Evolutionary conservation across 1,140 invertebrate species (phyloP).

Genomic region (Sminthurinus signatus): DNA sequence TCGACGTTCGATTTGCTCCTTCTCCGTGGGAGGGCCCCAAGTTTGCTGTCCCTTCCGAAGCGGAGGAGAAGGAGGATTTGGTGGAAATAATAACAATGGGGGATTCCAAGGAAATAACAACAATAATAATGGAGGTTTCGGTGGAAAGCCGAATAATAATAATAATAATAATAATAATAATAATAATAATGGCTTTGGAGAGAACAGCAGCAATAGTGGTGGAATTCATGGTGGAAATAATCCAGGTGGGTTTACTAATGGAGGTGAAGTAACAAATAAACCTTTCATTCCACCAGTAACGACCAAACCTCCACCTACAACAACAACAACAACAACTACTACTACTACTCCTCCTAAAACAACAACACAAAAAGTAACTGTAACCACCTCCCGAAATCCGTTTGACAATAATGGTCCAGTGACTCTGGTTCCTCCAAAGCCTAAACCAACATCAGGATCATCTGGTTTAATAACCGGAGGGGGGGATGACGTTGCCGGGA

Average conservation of each 20-base stretch:
- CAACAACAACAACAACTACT: constrained; percentile 9
- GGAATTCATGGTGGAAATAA: background rate
- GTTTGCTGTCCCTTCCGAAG: constrained; percentile 50
- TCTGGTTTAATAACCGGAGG: background rate
- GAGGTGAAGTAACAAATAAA: background rate
- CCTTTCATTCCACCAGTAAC: too few relatives aligned
- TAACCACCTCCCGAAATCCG: constrained; percentile 6
- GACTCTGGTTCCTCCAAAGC: constrained; percentile 11
- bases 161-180: background rate
- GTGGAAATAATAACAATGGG: background rate
- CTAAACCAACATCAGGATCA: background rate
- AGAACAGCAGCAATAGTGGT: constrained; percentile 1
- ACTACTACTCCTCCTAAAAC: constrained; percentile 1
- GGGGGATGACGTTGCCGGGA: background rate
- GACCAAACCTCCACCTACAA: constrained; percentile 1
- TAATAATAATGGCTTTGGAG: background rate
- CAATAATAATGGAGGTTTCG: background rate
- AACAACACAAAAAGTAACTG: background rate
- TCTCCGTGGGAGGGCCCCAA: constrained; percentile 48
- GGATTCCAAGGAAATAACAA: background rate
- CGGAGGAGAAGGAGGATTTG: background rate
- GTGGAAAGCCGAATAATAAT: too few relatives aligned
- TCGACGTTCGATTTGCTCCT: constrained; percentile 52
- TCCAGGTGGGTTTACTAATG: background rate
- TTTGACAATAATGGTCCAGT: background rate